phyloP scores from a whole-genome alignment of 2,888 invertebrate species.

The Cheiracanthium punctorium region DNA sequence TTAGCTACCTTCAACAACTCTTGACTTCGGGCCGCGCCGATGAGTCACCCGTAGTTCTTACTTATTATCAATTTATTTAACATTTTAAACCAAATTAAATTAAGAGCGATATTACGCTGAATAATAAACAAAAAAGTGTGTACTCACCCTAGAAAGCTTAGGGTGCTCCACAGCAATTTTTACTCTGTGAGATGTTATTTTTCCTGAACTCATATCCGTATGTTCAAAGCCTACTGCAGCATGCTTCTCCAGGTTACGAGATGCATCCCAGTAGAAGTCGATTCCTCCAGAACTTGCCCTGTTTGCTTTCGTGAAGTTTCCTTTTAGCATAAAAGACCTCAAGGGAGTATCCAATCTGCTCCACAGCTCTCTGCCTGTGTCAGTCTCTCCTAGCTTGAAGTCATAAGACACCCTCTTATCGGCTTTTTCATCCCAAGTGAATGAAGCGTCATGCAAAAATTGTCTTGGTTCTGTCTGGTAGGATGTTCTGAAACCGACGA shows the following conservation, averaged over 20 bases:
- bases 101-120: too few species aligned
- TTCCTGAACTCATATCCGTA: slow-evolving; percentile 39
- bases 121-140: background rate
- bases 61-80: too few species aligned
- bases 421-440: slow-evolving; percentile 61
- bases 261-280: slow-evolving; percentile 69
- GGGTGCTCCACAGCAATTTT: slow-evolving; percentile 57
- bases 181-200: slow-evolving; percentile 45
- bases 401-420: slow-evolving; percentile 59
- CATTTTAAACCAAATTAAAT: too few species aligned
- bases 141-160: slow-evolving; percentile 55
- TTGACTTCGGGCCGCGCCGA: background rate
- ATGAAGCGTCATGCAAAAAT: slow-evolving; percentile 48
- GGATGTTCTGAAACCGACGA: slow-evolving; percentile 44
- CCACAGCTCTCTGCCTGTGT: slow-evolving; percentile 51
- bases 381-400: slow-evolving; percentile 39
- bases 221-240: slow-evolving; percentile 50
- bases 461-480: slow-evolving; percentile 30
- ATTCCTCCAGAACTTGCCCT: slow-evolving; percentile 38
- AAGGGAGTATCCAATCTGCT: slow-evolving; percentile 61
- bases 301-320: slow-evolving; percentile 36
- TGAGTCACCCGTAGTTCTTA: too few species aligned
- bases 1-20: too few species aligned
- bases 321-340: slow-evolving; percentile 63
- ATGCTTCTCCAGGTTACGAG: slow-evolving; percentile 56